Conservation (phyloP, 2,888 invertebrate genomes). For the Amaurobius ferox region DNA sequence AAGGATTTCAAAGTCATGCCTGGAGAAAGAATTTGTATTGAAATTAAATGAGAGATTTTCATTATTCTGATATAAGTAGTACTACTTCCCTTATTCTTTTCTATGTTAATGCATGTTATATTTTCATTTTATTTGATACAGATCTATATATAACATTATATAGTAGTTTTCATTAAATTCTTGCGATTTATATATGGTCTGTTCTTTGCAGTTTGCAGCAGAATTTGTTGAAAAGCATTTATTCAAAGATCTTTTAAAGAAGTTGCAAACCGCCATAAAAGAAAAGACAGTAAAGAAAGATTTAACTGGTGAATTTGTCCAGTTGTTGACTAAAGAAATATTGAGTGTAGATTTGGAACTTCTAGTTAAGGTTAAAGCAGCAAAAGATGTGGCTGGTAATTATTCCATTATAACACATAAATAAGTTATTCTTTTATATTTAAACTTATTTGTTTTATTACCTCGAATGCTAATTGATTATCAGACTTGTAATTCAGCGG, state of each 20-base stretch:
- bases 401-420: not conserved
- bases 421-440: not conserved
- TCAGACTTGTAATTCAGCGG: no score
- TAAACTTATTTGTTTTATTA: not conserved
- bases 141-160: no score
- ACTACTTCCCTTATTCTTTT: no score
- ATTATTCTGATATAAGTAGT: no score
- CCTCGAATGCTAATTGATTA: no score
- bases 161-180: no score
- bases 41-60: no score
- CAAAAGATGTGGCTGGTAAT: slow-evolving; percentile 82
- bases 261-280: slow-evolving; percentile 33
- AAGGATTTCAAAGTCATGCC: no score
- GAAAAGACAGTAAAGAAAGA: not conserved
- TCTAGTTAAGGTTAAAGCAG: slow-evolving; percentile 88
- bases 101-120: no score
- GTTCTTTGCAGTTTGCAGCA: slow-evolving; percentile 84
- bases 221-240: slow-evolving; percentile 93
- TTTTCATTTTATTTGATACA: no score
- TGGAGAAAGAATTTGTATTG: no score
- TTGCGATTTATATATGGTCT: no score
- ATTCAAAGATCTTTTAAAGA: slow-evolving; percentile 80
- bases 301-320: slow-evolving; percentile 57
- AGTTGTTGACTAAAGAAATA: slow-evolving; percentile 90
- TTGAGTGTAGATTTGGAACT: slow-evolving; percentile 88